Base-by-base conservation (phyloP, 1,140 invertebrate genomes). In the Neodiprion virginianus region DNA sequence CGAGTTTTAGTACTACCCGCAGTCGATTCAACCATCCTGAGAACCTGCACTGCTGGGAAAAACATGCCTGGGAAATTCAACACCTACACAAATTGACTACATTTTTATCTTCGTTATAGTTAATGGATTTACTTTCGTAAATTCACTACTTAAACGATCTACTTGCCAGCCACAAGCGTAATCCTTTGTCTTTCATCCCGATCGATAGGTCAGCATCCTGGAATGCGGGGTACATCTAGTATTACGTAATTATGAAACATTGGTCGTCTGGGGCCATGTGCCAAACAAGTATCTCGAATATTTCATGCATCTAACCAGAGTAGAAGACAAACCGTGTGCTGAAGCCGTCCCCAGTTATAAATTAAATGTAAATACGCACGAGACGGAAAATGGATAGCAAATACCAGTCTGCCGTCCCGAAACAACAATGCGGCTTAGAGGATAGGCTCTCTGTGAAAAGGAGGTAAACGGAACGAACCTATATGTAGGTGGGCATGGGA, bases 381-480 rank as follows among this genome's bases (percentile, higher is more conserved):
- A 71, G 73, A 76, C 48, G 76, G 76, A 75, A 75, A 79, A 79
- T 69, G 67, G 76, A 79, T 74, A 78, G 77, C 78, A 79, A 79
- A 79, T 78, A 79, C 72, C 77, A 71, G 73, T 76, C 72, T 74
- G 72, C 71, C 74, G 74, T 74, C 72, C 69, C 72, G 74, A 77
- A 79, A 79, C 78, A 79, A 79, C 76, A 79, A 79, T 76, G 77
- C 77, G 74, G 77, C 73, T 79, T 76, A 78, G 23, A 72, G 67
- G 69, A 75, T 75, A 47, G 53, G 76, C 72, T 49, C 69, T 68
- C 67, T 67, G 69, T 74, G 77, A 78, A 77, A 72, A 78, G 72
- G 74, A 75, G 67, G 28, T 40, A 40, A 40, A 17, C 50, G 47
- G 71, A 61, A 50, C 53, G 1, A 53, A 48, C 21, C 14, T 48